These are phyloP conservation scores for Elysia crispata DNA, from an alignment of 2,888 invertebrate species.

Conservation along the genomic window DNA sequence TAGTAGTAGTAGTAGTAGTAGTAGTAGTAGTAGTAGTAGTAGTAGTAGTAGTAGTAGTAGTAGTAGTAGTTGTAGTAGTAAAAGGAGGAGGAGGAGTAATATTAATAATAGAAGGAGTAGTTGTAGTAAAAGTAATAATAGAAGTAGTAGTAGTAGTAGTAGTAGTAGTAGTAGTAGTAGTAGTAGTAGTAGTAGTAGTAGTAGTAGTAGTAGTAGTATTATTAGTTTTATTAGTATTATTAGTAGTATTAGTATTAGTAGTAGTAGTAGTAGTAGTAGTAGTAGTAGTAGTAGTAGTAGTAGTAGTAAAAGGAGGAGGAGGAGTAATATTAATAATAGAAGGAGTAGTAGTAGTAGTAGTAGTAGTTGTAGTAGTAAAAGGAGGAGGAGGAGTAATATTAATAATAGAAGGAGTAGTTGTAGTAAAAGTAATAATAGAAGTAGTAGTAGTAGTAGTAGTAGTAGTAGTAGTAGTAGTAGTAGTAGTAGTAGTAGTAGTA, in stretches of 20 bases:
- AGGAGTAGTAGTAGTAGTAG: no score
- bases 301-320: no score
- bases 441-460: conserved; percentile 32
- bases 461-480: conserved; percentile 39
- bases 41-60: conserved; percentile 22
- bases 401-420: no score
- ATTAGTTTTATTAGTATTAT: no score
- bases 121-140: no score
- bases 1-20: not conserved
- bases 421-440: conserved; percentile 29
- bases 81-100: no score
- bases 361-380: conserved; percentile 20
- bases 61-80: conserved; percentile 10
- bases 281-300: conserved; percentile 33
- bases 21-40: conserved; percentile 13
- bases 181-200: conserved; percentile 5
- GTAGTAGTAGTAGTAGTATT: conserved; percentile 14
- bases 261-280: conserved; percentile 31
- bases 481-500: conserved; percentile 38
- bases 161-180: conserved; percentile 18
- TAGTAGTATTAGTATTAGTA: no score
- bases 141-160: not conserved
- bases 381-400: no score
- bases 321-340: no score
- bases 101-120: no score